phyloP scores from a whole-genome alignment of 2,113 vertebrate genomes.

The Psittacus erithacus region DNA sequence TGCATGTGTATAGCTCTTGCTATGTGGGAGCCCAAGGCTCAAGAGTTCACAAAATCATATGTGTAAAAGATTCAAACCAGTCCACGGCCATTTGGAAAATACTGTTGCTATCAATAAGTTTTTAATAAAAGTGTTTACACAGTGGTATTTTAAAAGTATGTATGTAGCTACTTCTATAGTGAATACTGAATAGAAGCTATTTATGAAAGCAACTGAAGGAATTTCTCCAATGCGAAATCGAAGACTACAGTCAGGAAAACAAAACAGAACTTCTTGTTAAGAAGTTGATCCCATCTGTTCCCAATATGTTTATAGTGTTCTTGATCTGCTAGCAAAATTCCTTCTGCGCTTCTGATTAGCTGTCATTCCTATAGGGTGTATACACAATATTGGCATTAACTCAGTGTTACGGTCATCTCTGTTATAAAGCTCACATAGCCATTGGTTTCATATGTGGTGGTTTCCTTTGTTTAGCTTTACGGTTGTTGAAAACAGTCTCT shows the following conservation, averaged over 20 bases:
- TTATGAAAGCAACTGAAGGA: not conserved
- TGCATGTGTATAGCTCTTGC: not conserved
- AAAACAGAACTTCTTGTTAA: not conserved
- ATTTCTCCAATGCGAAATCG: not conserved
- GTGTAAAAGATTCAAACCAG: not conserved
- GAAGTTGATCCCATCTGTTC: not conserved
- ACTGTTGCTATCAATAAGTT: not conserved
- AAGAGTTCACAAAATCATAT: not conserved
- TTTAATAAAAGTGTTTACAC: not conserved
- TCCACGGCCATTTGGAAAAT: not conserved
- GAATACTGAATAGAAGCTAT: not conserved
- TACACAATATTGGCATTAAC: accelerated
- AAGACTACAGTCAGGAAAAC: not conserved
- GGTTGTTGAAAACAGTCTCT: not conserved
- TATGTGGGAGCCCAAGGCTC: not conserved
- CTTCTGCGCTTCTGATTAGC: not conserved
- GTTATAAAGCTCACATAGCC: not conserved
- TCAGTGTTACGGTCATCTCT: not conserved
- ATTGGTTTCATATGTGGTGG: not conserved
- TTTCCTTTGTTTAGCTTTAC: not conserved
- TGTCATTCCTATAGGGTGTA: not conserved
- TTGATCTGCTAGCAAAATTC: not conserved
- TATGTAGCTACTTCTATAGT: not conserved
- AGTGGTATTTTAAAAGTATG: not conserved
- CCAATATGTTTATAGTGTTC: not conserved